Evolutionary conservation across 2,888 invertebrate species (phyloP).

Genomic region (Drosophila neotestacea): DNA sequence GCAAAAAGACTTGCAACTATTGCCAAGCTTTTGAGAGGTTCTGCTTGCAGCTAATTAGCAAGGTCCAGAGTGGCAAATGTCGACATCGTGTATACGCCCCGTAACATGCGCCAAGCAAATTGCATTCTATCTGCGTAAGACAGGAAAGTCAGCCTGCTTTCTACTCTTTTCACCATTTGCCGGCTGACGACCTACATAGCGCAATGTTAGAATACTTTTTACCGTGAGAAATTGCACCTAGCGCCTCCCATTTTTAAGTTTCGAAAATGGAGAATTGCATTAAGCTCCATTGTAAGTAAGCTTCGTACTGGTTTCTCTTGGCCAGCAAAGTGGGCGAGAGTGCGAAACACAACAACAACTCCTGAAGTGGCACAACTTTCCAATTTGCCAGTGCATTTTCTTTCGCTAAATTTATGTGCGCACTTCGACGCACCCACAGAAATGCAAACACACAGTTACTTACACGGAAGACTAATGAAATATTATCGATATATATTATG

Average conservation of each 20-base stretch:
- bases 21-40: constrained; percentile 55
- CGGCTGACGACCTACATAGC: constrained; percentile 6
- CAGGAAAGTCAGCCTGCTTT: constrained; percentile 7
- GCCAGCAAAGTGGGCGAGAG: not conserved
- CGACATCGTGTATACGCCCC: constrained; percentile 71
- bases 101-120: constrained; percentile 65
- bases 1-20: constrained; percentile 12
- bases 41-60: constrained; percentile 77
- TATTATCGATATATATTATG: constrained; percentile 80
- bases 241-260: constrained; percentile 18
- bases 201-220: constrained; percentile 53
- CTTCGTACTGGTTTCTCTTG: constrained; percentile 12
- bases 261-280: constrained; percentile 62
- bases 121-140: constrained; percentile 48
- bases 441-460: constrained; percentile 8
- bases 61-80: constrained; percentile 68
- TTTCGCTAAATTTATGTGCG: constrained; percentile 68
- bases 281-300: constrained; percentile 69
- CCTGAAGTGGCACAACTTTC: constrained; percentile 51
- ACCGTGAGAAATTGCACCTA: constrained; percentile 54
- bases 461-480: constrained; percentile 65
- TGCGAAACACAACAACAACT: constrained; percentile 21
- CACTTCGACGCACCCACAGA: constrained; percentile 63
- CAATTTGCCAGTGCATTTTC: constrained; percentile 77
- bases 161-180: constrained; percentile 13